Base-by-base conservation (phyloP, 2,797 vertebrate genomes). In the Anableps anableps region DNA sequence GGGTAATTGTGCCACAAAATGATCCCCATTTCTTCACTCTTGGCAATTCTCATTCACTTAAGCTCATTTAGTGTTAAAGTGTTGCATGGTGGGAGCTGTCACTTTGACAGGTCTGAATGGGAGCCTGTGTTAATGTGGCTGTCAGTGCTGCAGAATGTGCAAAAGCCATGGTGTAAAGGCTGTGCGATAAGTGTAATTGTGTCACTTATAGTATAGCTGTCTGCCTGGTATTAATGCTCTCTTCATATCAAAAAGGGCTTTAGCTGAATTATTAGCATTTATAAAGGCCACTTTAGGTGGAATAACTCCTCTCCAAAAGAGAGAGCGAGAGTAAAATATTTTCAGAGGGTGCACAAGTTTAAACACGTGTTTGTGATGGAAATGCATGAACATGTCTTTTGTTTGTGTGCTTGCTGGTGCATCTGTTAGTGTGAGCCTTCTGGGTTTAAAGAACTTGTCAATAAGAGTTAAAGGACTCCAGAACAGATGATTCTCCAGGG, bases 251-350 rank as follows among this genome's bases (percentile, higher is more conserved):
- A 83, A 91, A 93, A 86, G 81, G 82, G 85, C 72, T 88, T 75
- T 79, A 89, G 85, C 79, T 84, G 79, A 91, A 82, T 76, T 78
- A 89, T 93, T 90, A 82, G 64, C 90, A 89, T 92, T 85, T 88
- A 88, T 81, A 88, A 86, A 89, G 79, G 80, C 83, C 86, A 88
- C 89, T 93, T 93, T 86, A 84, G 82, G 77, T n/a, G 74, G 55
- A 68, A 80, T 81, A 84, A 85, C 83, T 62, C 72, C 71, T 76
- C 81, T 88, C 51, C 26, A 81, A 79, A 77, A 84, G 41, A 72
- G 75, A 84, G 66, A 80, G 72, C 82, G 58, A 80, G 60, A 29
- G 38, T 50, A 74, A 79, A 75, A 71, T 66, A 74, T 78, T 50
- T 77, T 41, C 62, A 34, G 41, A 66, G 74, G 74, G 72, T 31